Conservation (phyloP, 2,113 vertebrate species). For the Oreochromis spilurus region DNA sequence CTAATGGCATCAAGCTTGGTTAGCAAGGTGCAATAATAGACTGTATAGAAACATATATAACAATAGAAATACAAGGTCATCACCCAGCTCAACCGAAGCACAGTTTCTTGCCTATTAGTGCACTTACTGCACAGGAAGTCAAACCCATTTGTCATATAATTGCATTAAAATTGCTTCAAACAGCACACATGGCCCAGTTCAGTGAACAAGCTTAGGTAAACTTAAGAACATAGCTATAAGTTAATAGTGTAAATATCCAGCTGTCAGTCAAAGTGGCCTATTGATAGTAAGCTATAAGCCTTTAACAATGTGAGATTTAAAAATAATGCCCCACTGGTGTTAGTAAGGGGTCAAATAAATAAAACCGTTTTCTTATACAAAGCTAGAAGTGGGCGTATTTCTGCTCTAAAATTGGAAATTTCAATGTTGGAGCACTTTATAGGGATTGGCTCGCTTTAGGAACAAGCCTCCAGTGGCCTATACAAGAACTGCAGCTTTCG, state of each 20-base stretch:
- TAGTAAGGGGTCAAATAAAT: background rate
- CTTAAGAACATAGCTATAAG: background rate
- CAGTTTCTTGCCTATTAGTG: background rate
- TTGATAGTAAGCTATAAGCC: background rate
- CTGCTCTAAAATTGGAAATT: background rate
- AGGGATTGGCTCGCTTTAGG: background rate
- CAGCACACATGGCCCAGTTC: background rate
- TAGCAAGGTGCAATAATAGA: background rate
- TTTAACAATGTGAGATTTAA: background rate
- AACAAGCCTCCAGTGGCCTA: background rate
- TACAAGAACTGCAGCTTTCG: background rate
- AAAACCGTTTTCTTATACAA: background rate
- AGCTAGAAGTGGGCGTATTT: accelerated
- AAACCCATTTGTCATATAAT: background rate
- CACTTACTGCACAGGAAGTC: background rate
- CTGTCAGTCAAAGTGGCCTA: background rate
- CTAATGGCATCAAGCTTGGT: background rate
- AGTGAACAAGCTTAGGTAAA: background rate
- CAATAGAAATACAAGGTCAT: background rate
- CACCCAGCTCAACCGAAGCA: background rate
- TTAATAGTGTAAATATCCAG: background rate
- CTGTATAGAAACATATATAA: background rate
- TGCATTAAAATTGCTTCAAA: background rate
- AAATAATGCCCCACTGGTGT: background rate
- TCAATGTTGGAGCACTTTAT: background rate